phyloP scores from a whole-genome alignment of 2,113 vertebrate species.

The Sarotherodon lohbergeri region DNA sequence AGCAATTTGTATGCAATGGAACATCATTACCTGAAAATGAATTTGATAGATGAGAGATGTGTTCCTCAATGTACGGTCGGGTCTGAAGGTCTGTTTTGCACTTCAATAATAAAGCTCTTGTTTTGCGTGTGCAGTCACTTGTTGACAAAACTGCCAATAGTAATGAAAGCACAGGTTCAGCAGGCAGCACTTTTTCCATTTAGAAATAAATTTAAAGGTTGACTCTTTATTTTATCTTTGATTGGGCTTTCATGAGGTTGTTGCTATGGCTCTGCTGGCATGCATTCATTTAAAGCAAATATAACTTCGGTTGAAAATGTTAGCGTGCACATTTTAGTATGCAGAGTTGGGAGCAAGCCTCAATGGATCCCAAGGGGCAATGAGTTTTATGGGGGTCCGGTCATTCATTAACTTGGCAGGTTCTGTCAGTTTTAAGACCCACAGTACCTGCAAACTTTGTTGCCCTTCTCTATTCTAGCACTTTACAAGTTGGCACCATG shows the following conservation, averaged over 20 bases:
- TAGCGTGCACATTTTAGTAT: background rate
- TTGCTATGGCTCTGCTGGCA: constrained; percentile 51
- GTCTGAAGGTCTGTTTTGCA: constrained; percentile 28
- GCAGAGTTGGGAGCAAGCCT: background rate
- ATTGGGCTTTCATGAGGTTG: constrained; percentile 31
- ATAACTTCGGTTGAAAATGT: background rate
- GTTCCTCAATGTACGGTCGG: constrained; percentile 6
- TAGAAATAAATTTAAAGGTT: constrained; percentile 28
- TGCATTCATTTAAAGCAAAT: constrained; percentile 7
- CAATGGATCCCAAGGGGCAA: background rate
- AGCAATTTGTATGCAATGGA: constrained; percentile 32
- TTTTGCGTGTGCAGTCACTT: constrained; percentile 25
- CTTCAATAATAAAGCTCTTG: constrained; percentile 33
- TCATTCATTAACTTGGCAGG: background rate
- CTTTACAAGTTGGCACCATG: background rate
- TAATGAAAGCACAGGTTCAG: constrained; percentile 22
- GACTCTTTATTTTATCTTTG: constrained; percentile 25
- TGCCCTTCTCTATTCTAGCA: background rate
- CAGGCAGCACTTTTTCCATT: constrained; percentile 9
- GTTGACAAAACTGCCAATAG: constrained; percentile 25
- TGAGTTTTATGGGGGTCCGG: background rate
- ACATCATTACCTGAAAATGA: constrained; percentile 49
- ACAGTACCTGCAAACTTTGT: background rate
- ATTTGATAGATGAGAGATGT: constrained; percentile 27
- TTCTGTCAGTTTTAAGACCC: background rate